Evolutionary conservation across 2,113 vertebrate genomes (phyloP), one percentile per base, ranked within the genome.

Genomic region (Coregonus clupeaformis): DNA sequence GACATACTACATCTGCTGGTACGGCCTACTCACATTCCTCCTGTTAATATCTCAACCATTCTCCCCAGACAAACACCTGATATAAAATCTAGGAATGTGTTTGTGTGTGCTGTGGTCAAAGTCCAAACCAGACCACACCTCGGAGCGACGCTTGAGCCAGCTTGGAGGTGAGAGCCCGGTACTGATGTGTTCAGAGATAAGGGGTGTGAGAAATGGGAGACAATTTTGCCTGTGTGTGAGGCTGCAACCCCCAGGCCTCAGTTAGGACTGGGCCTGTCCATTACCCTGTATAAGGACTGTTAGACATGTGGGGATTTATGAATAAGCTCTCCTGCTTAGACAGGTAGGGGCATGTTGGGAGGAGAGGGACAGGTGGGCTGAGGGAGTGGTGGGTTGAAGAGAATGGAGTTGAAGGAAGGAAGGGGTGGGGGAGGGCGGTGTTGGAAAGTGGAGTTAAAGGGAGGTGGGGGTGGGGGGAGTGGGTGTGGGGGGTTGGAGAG

Each of bases 281-380:
- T 42, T 11, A 42, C 36, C 36, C 36, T 11, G 12, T 18, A 52
- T 30, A 45, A 62, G 1, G 55, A 65, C 6, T 67, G 13, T 22
- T n/a, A 62, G 47, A 32, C 24, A 52, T 20, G 25, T 69, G 42
- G 29, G 30, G 55, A 80, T 82, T 89, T 89, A 81, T 89, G 84
- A 90, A 90, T 73, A 78, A 64, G 66, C 64, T 63, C 36, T 42
- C 24, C 22, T 29, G 64, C 71, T 80, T 20, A 75, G 77, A 66
- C 78, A 90, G 85, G 91, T 89, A 82, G 70, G 72, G 75, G 87
- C 90, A 85, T 45, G 88, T 82, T 69, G 36, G 36, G 36, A 42
- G 36, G 36, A 42, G 36, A 42, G 36, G 36, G 36, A 42, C 36
- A 42, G 36, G 36, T 42, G n/a, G 45, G 68, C 71, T 73, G 71